A percentile compares a stretch with the other conserved stretches of the same genome.
Evolutionary conservation across 2,888 invertebrate genomes (phyloP).

Genomic region (Drepanosiphum platanoidis): DNA sequence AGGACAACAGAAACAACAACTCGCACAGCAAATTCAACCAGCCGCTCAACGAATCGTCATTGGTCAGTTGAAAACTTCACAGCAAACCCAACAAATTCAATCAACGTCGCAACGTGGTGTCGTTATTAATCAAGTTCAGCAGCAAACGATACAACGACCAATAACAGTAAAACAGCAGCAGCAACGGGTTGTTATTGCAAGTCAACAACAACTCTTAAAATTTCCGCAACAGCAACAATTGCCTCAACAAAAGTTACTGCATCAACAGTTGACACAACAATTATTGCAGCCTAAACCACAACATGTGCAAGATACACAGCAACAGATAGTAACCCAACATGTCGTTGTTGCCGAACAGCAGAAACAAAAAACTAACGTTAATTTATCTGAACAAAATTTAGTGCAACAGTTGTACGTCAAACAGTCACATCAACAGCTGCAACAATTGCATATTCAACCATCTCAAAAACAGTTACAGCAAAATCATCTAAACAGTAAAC

Average conservation of each 20-base stretch:
- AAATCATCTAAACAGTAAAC: conserved; percentile 7
- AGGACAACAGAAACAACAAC: conserved; percentile 15
- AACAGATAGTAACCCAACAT: neutral
- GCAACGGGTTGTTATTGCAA: conserved; percentile 15
- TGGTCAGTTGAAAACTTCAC: conserved; percentile 31
- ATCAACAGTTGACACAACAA: neutral
- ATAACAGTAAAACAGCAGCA: conserved; percentile 19
- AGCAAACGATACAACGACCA: neutral
- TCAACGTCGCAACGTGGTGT: conserved; percentile 1
- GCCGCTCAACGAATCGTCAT: conserved; percentile 20
- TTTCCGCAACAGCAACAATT: conserved; percentile 8
- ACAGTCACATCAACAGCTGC: conserved; percentile 23
- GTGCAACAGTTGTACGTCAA: neutral
- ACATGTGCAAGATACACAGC: neutral
- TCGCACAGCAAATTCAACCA: conserved; percentile 10
- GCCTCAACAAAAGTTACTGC: neutral
- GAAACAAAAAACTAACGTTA: neutral
- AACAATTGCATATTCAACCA: conserved; percentile 20
- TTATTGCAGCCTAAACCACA: neutral
- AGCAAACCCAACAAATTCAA: conserved; percentile 21
- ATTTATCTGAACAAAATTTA: neutral
- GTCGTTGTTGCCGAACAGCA: neutral
- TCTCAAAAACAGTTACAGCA: neutral
- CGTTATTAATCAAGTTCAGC: neutral
- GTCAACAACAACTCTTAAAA: conserved; percentile 43